A percentile compares a stretch with the other conserved stretches of the same genome.
Conservation (phyloP, 2,888 invertebrate genomes). For the Darwinula stevensoni region DNA sequence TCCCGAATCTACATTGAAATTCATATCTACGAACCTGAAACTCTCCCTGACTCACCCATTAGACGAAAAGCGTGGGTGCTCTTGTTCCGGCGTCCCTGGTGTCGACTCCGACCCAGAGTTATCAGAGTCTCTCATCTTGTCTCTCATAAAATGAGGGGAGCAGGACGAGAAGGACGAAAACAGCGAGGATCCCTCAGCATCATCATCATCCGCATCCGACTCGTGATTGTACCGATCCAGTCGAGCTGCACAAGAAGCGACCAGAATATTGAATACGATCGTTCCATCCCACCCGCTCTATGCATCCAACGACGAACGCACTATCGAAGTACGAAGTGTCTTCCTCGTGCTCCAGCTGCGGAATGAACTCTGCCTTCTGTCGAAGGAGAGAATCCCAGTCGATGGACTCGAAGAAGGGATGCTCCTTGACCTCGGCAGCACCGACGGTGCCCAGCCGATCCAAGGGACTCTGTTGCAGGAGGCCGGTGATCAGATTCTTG, state of each 20-base stretch:
- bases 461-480: conserved; percentile 71
- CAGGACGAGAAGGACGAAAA: conserved; percentile 62
- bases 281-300: too few relatives aligned
- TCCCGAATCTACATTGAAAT: too few relatives aligned
- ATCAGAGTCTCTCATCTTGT: background rate
- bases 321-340: conserved; percentile 99
- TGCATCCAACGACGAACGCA: conserved; percentile 24
- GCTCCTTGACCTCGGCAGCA: conserved; percentile 69
- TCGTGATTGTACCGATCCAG: conserved; percentile 50
- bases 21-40: too few relatives aligned
- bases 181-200: conserved; percentile 37
- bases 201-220: conserved; percentile 43
- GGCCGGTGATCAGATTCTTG: conserved; percentile 57
- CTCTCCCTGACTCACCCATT: too few relatives aligned
- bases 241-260: conserved; percentile 38
- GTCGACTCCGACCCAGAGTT: conserved; percentile 13
- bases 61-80: too few relatives aligned
- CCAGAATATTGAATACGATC: too few relatives aligned
- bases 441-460: conserved; percentile 44
- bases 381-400: conserved; percentile 89
- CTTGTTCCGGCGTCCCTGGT: too few relatives aligned
- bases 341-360: conserved; percentile 76
- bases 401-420: conserved; percentile 65
- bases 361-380: conserved; percentile 96
- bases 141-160: conserved; percentile 37